A percentile compares a stretch with the other conserved stretches of the same genome.
Evolutionary conservation across 2,888 invertebrate genomes (phyloP).

Genomic region (Drosophila suboccidentalis): DNA sequence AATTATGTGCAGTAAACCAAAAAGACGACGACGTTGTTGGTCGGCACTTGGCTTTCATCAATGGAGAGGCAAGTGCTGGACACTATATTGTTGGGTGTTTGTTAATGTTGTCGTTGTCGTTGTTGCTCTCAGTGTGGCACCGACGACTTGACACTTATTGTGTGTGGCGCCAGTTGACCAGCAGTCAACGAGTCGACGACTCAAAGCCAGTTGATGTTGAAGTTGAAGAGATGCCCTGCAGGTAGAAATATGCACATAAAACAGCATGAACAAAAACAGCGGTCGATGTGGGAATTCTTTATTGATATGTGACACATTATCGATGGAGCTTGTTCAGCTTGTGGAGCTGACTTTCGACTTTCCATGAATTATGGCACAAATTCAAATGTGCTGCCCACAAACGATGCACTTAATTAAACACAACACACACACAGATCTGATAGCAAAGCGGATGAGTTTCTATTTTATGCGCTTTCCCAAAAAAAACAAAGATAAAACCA

Average conservation of each 20-base stretch:
- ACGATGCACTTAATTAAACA: constrained; percentile 61
- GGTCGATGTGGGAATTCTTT: constrained; percentile 72
- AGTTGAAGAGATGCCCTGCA: constrained; percentile 50
- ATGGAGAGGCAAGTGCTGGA: constrained; percentile 50
- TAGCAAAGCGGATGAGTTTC: constrained; percentile 57
- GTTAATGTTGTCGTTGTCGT: constrained; percentile 8
- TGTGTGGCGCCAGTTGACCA: constrained; percentile 36
- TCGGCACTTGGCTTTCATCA: constrained; percentile 65
- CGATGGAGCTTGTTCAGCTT: constrained; percentile 27
- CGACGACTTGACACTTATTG: constrained; percentile 52
- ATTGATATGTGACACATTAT: constrained; percentile 73
- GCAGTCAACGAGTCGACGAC: constrained; percentile 6
- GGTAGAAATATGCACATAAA: constrained; percentile 50
- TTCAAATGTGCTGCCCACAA: constrained; percentile 56
- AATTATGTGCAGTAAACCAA: constrained; percentile 57
- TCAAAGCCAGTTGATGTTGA: constrained; percentile 23
- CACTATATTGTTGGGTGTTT: constrained; percentile 27
- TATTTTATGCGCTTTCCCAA: constrained; percentile 65
- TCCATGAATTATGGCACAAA: constrained; percentile 63
- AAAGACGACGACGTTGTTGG: constrained; percentile 10
- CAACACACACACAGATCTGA: constrained; percentile 36
- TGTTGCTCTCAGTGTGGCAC: neutral
- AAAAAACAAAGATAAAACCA: constrained; percentile 12
- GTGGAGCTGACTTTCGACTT: constrained; percentile 53
- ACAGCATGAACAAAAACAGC: constrained; percentile 23